Percentiles rank a stretch among this genome's conserved stretches.
Conservation (phyloP, 1,140 invertebrate species). For the Lucilia cuprina region DNA sequence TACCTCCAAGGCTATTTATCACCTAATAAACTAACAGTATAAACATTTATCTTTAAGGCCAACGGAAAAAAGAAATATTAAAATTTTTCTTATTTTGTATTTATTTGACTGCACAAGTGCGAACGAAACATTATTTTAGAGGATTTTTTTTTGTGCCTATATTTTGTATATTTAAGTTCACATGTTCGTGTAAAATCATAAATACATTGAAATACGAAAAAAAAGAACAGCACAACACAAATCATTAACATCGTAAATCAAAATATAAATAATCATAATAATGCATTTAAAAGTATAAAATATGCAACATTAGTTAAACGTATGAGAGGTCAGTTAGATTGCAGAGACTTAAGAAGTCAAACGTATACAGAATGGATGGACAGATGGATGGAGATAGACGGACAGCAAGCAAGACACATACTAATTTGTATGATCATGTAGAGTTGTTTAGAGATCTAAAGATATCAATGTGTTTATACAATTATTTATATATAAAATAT, state of each 20-base stretch:
- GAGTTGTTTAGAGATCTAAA: background rate
- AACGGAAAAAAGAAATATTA: slow-evolving; percentile 10
- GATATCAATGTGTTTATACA: background rate
- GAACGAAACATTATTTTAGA: background rate
- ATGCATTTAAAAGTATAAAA: slow-evolving; percentile 27
- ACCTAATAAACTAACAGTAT: slow-evolving; percentile 29
- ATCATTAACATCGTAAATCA: slow-evolving; percentile 33
- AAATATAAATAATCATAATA: slow-evolving; percentile 19
- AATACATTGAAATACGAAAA: background rate
- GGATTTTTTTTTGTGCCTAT: background rate
- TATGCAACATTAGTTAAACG: slow-evolving; percentile 21
- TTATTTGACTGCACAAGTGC: slow-evolving; percentile 18
- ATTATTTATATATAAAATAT: background rate
- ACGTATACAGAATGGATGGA: background rate
- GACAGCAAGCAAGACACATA: background rate
- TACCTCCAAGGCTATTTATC: slow-evolving; percentile 26
- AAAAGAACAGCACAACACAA: background rate
- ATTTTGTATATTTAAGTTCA: background rate
- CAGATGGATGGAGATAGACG: background rate
- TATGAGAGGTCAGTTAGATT: slow-evolving; percentile 4
- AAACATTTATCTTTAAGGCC: slow-evolving; percentile 8
- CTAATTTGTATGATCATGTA: background rate
- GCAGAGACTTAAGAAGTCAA: background rate
- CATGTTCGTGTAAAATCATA: background rate
- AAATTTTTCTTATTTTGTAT: background rate